phyloP scores from a whole-genome alignment of 2,113 vertebrate species.

The Thamnophis sirtalis region DNA sequence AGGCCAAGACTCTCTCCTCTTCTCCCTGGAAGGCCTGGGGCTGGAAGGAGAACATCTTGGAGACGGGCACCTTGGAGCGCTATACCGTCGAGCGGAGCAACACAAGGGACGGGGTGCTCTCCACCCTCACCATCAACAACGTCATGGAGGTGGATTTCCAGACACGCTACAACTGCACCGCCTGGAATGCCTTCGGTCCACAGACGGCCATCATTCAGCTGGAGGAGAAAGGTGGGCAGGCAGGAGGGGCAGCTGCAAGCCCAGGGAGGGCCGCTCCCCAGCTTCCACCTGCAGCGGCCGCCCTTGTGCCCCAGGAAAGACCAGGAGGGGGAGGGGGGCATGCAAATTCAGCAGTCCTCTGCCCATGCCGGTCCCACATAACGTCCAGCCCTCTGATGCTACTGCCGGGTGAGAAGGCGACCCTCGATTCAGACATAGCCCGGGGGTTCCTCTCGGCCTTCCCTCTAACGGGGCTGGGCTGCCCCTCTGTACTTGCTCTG shows the following conservation, averaged over 20 bases:
- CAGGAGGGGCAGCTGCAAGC: neutral
- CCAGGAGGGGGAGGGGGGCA: neutral
- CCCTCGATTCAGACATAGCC: neutral
- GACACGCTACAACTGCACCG: constrained; percentile 95
- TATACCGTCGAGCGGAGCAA: constrained; percentile 91
- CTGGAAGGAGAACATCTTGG: constrained; percentile 93
- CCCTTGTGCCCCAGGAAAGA: neutral
- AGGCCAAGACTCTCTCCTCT: neutral
- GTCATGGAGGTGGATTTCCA: constrained; percentile 91
- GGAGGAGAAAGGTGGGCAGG: constrained; percentile 76
- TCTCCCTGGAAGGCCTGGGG: constrained; percentile 83
- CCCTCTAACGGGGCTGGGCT: neutral
- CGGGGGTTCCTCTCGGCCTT: neutral
- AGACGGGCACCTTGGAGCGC: constrained; percentile 87
- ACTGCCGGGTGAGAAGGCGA: neutral
- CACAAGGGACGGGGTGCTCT: constrained; percentile 81
- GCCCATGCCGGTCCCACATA: neutral
- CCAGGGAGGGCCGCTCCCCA: neutral
- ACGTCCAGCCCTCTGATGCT: neutral
- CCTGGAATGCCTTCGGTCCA: constrained; percentile 90
- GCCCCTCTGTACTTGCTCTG: neutral
- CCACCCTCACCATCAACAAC: constrained; percentile 93
- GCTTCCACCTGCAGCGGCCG: neutral
- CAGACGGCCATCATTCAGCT: constrained; percentile 92
- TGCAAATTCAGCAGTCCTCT: neutral